Conservation (phyloP, 1,140 invertebrate genomes). For the Hypsibius dujardini region DNA sequence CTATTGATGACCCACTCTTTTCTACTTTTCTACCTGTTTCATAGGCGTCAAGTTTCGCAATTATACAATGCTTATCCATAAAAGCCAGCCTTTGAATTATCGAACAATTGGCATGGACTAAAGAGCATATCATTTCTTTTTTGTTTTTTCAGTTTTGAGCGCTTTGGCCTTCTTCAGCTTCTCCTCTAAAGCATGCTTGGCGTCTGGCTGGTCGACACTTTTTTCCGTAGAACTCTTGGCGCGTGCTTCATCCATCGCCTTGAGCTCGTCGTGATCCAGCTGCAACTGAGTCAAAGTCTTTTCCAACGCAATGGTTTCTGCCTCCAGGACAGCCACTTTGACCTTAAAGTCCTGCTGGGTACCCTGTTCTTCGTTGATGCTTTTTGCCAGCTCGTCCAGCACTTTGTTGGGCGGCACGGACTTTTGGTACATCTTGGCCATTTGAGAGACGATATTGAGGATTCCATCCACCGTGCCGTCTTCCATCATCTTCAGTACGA, state of each 20-base stretch:
- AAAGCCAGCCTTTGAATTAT: no score
- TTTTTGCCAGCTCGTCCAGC: slow-evolving; percentile 4
- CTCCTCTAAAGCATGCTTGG: background rate
- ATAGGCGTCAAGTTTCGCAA: no score
- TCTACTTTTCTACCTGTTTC: no score
- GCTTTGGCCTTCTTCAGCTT: background rate
- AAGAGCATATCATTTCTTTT: no score
- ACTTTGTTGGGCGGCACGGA: background rate
- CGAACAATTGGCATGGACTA: no score
- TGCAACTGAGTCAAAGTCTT: background rate
- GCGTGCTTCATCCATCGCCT: background rate
- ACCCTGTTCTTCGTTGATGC: background rate
- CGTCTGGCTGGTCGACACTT: background rate
- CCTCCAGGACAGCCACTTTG: background rate
- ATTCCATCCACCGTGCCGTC: slow-evolving; percentile 1
- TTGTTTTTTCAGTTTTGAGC: background rate
- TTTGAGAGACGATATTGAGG: background rate
- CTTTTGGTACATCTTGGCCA: background rate
- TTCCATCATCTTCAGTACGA: background rate
- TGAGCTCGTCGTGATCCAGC: background rate
- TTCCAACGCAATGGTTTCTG: background rate
- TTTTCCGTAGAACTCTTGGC: background rate
- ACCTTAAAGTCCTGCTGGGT: background rate
- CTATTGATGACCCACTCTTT: no score
- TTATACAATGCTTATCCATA: no score